Conservation (phyloP, 1,140 invertebrate genomes). For the Chymomyza costata region DNA sequence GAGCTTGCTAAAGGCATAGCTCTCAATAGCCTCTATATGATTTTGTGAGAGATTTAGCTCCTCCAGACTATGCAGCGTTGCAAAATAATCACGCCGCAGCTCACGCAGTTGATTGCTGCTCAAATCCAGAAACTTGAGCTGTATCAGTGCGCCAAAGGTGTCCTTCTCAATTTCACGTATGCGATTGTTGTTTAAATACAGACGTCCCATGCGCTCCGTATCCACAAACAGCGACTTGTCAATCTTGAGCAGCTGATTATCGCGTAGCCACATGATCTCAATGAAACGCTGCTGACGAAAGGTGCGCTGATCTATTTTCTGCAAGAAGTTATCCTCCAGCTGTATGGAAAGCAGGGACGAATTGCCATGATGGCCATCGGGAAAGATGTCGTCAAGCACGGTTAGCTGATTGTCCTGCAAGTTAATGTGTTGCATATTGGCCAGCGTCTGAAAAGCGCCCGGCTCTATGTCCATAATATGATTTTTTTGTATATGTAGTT, state of each 20-base stretch:
- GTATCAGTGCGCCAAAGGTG: constrained; percentile 85
- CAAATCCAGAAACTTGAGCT: constrained; percentile 85
- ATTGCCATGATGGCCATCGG: constrained; percentile 77
- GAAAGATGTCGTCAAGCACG: constrained; percentile 87
- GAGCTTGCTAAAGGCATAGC: constrained; percentile 79
- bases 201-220: constrained; percentile 83
- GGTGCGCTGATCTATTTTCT: constrained; percentile 85
- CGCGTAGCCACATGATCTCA: constrained; percentile 90
- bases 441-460: constrained; percentile 87
- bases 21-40: constrained; percentile 79
- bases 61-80: constrained; percentile 79
- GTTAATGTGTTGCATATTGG: constrained; percentile 91
- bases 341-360: constrained; percentile 89
- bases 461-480: constrained; percentile 86
- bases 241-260: constrained; percentile 86
- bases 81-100: constrained; percentile 81
- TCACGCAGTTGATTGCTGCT: constrained; percentile 84
- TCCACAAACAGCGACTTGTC: constrained; percentile 85
- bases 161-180: constrained; percentile 87
- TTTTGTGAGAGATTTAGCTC: constrained; percentile 82
- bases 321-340: constrained; percentile 88
- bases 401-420: constrained; percentile 88
- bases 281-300: constrained; percentile 86
- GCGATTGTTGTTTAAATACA: constrained; percentile 89
- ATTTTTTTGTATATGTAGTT: constrained; percentile 92